Conservation (phyloP, 2,113 vertebrate species). For the Callorhinus ursinus region DNA sequence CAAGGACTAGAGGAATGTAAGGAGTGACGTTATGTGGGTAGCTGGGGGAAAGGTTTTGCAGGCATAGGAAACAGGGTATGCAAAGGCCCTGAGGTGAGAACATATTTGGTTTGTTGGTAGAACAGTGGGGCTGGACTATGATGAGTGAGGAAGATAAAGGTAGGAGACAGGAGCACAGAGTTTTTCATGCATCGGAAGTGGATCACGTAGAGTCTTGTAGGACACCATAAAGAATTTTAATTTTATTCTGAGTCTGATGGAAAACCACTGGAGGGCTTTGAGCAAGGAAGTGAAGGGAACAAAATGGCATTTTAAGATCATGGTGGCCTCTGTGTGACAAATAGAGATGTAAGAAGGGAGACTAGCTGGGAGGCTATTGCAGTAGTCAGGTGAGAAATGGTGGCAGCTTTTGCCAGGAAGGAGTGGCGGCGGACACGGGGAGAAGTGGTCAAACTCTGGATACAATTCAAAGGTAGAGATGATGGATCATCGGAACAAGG, state of each 20-base stretch:
- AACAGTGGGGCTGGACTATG: not conserved
- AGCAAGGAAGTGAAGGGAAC: not conserved
- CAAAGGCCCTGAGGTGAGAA: not conserved
- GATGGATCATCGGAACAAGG: not conserved
- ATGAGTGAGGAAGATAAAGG: not conserved
- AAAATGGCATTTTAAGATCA: not conserved
- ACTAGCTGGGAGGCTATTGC: not conserved
- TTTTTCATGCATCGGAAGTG: not conserved
- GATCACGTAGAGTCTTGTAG: not conserved
- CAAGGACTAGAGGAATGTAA: not conserved
- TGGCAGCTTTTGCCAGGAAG: not conserved
- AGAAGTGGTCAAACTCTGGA: not conserved
- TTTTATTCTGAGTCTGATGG: not conserved
- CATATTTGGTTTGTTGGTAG: too few species aligned
- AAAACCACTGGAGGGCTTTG: not conserved
- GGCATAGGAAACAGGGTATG: fast-evolving
- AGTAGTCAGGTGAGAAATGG: not conserved
- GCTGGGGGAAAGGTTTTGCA: not conserved
- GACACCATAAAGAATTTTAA: not conserved
- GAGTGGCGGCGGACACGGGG: too few species aligned
- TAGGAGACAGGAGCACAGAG: not conserved
- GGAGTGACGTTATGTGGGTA: fast-evolving
- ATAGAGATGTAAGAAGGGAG: not conserved
- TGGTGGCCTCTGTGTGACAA: not conserved
- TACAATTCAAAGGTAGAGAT: not conserved